Percentiles rank a stretch among this genome's conserved stretches.
Evolutionary conservation across 2,797 vertebrate genomes (phyloP).

Genomic region (Danio kyathit): DNA sequence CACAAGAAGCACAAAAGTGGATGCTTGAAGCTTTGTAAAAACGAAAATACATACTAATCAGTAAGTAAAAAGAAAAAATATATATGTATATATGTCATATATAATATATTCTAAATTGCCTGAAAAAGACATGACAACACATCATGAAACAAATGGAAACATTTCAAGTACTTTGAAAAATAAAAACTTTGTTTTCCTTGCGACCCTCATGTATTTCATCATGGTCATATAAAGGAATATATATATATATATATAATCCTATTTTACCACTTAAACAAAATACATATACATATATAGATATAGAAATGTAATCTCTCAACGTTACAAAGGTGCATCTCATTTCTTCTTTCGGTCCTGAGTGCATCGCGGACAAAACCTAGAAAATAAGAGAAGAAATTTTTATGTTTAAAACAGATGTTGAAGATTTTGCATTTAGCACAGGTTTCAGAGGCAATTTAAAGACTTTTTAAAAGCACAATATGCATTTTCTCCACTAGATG

Average conservation of each 20-base stretch:
- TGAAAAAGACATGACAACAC: constrained; percentile 38
- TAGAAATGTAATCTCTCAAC: constrained; percentile 59
- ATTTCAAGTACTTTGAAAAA: constrained; percentile 78
- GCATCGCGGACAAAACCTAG: constrained; percentile 96
- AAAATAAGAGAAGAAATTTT: constrained; percentile 21
- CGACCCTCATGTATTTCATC: constrained; percentile 63
- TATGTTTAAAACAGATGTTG: not conserved
- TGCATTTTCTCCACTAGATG: too few species aligned
- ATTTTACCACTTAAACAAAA: constrained; percentile 72
- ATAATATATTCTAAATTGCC: constrained; percentile 35
- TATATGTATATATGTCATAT: constrained; percentile 35
- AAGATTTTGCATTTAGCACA: not conserved
- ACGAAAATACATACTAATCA: constrained; percentile 25
- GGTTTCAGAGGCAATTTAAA: too few species aligned
- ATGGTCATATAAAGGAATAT: constrained; percentile 64
- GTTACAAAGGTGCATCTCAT: constrained; percentile 72
- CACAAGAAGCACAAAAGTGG: constrained; percentile 8
- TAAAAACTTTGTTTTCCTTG: constrained; percentile 63
- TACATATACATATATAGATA: constrained; percentile 64
- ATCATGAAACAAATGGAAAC: constrained; percentile 47
- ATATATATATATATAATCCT: constrained; percentile 66
- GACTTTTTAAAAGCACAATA: too few species aligned
- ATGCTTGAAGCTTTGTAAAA: constrained; percentile 43
- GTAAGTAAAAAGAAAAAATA: constrained; percentile 43
- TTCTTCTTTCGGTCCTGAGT: constrained; percentile 96